These are phyloP conservation scores for Dendroctonus valens DNA, from an alignment of 1,140 invertebrate genomes.

Conservation along the genomic window DNA sequence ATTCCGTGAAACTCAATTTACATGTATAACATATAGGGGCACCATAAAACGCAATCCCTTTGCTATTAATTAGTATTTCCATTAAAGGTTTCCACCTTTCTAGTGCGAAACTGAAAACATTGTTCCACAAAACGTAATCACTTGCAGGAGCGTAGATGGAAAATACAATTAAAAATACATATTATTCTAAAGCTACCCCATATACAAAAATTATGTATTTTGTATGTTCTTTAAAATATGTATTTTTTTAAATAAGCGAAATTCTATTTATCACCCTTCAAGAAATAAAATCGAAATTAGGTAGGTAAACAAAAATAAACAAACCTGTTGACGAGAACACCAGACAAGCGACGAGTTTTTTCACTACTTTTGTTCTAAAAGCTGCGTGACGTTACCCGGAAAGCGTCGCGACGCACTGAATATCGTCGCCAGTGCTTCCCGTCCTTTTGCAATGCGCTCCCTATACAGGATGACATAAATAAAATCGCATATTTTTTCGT, in stretches of 20 bases:
- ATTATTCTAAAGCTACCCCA: too few species aligned
- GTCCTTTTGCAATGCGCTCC: neutral
- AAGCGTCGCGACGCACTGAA: slow-evolving; percentile 32
- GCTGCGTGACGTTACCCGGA: slow-evolving; percentile 22
- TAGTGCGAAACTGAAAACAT: neutral
- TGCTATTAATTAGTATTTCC: too few species aligned
- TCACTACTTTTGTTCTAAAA: slow-evolving; percentile 3
- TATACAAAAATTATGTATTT: neutral
- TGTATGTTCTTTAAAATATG: neutral
- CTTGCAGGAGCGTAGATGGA: neutral
- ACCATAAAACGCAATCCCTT: too few species aligned
- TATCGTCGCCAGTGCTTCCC: neutral
- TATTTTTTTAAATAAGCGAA: neutral
- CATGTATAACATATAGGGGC: too few species aligned
- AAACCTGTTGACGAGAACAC: slow-evolving; percentile 19
- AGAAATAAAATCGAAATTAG: neutral
- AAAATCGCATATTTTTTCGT: too few species aligned
- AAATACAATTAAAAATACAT: neutral
- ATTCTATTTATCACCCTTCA: neutral
- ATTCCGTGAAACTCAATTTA: too few species aligned
- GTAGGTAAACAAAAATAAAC: slow-evolving; percentile 12
- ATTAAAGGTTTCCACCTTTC: neutral
- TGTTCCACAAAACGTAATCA: neutral
- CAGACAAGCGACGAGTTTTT: neutral
- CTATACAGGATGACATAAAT: too few species aligned